Evolutionary conservation across 2,888 invertebrate species (phyloP).

Genomic region (Bimastos eiseni): DNA sequence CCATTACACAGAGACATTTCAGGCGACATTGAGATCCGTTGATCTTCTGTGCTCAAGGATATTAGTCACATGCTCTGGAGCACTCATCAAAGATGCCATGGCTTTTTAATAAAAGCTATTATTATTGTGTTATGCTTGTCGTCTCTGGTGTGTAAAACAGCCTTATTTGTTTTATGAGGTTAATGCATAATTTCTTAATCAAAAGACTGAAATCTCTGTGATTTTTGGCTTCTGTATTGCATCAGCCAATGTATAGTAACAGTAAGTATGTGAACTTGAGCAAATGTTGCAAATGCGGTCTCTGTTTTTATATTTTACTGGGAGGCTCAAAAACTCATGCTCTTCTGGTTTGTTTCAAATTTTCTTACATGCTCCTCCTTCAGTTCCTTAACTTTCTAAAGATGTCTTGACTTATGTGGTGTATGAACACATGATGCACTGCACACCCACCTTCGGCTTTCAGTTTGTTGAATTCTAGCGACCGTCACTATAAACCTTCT

Average conservation of each 20-base stretch:
- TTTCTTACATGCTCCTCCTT: neutral
- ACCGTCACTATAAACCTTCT: too few relatives aligned
- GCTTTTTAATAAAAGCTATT: conserved; percentile 1
- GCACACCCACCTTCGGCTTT: too few relatives aligned
- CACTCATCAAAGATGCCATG: neutral
- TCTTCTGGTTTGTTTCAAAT: neutral
- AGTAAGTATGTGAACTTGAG: conserved; percentile 8
- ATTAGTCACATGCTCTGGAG: neutral
- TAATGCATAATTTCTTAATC: conserved; percentile 16
- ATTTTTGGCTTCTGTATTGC: neutral
- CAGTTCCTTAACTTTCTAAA: neutral
- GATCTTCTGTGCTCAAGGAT: neutral
- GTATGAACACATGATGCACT: neutral
- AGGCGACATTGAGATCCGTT: neutral
- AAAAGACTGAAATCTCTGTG: neutral
- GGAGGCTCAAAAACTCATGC: neutral
- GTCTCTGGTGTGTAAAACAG: neutral
- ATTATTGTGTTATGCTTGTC: neutral
- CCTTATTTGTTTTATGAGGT: neutral
- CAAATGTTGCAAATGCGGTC: neutral
- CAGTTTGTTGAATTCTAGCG: too few relatives aligned
- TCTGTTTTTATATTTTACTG: neutral
- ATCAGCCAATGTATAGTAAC: neutral
- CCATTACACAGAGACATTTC: neutral
- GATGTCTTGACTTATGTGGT: neutral